A percentile compares a stretch with the other conserved stretches of the same genome.
Conservation (phyloP, 2,888 invertebrate genomes). For the Germaria angustata region DNA sequence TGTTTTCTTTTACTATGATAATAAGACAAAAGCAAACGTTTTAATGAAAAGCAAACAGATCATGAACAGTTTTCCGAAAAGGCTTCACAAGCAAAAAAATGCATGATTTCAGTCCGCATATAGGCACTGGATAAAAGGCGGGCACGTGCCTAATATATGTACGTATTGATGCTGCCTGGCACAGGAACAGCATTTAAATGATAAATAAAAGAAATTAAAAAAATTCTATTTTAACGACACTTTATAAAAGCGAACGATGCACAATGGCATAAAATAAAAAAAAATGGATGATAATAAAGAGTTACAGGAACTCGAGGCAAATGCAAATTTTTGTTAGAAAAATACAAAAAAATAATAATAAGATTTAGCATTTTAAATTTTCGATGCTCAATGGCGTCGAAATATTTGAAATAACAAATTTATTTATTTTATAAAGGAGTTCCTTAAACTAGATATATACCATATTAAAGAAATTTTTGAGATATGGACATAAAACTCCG, state of each 20-base stretch:
- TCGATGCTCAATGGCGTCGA: too few relatives aligned
- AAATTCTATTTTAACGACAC: slow-evolving; percentile 20
- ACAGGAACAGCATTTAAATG: slow-evolving; percentile 20
- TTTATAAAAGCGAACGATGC: not conserved
- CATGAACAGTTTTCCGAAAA: slow-evolving; percentile 58
- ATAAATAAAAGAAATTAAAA: slow-evolving; percentile 30
- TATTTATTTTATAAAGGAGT: too few relatives aligned
- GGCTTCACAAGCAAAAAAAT: not conserved
- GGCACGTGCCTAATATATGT: not conserved
- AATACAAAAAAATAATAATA: too few relatives aligned
- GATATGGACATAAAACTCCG: too few relatives aligned
- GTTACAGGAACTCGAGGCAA: too few relatives aligned
- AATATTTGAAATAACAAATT: too few relatives aligned
- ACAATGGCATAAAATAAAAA: too few relatives aligned
- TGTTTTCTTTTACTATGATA: not conserved
- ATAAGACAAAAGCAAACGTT: slow-evolving; percentile 73
- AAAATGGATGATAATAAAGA: too few relatives aligned
- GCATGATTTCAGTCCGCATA: not conserved
- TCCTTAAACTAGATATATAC: too few relatives aligned
- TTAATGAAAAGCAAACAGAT: slow-evolving; percentile 78
- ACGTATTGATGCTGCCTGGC: not conserved
- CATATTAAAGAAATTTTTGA: too few relatives aligned
- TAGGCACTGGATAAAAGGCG: slow-evolving; percentile 2
- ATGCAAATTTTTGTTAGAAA: too few relatives aligned
- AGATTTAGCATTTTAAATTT: too few relatives aligned